Conservation (phyloP, 23 tunicate genomes). For the Phallusia fumigata region DNA sequence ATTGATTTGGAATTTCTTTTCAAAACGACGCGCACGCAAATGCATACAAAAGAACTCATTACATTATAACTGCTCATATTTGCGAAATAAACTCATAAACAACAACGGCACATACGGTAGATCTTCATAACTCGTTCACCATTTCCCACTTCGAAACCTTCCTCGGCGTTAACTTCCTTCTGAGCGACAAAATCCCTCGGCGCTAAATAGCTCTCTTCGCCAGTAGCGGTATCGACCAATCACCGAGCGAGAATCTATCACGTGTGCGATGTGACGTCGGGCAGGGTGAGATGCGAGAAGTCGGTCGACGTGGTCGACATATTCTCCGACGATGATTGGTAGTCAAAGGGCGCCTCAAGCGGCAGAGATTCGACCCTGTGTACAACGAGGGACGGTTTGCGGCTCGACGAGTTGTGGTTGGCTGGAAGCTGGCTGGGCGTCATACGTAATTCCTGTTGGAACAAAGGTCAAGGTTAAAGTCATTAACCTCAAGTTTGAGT, state of each 20-base stretch:
- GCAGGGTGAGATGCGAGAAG: background rate
- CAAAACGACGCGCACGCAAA: too few relatives aligned
- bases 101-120: too few relatives aligned
- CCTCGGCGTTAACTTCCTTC: too few relatives aligned
- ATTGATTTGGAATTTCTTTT: too few relatives aligned
- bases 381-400: slow-evolving; percentile 13
- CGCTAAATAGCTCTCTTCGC: background rate
- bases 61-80: too few relatives aligned
- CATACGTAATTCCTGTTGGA: background rate
- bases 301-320: slow-evolving; percentile 30
- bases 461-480: background rate
- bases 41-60: too few relatives aligned
- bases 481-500: too few relatives aligned
- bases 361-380: slow-evolving; percentile 5
- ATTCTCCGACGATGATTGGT: slow-evolving; percentile 14
- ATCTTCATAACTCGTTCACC: too few relatives aligned
- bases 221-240: background rate
- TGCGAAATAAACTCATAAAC: too few relatives aligned
- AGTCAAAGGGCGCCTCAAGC: background rate
- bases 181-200: too few relatives aligned
- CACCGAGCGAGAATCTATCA: background rate
- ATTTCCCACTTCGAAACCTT: too few relatives aligned
- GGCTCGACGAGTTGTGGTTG: background rate
- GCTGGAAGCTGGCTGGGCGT: background rate
- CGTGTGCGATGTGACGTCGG: slow-evolving; percentile 16